Percentiles rank a stretch among this genome's conserved stretches.
Evolutionary conservation across 2,797 vertebrate species (phyloP).

Genomic region (Poeciliopsis infans): DNA sequence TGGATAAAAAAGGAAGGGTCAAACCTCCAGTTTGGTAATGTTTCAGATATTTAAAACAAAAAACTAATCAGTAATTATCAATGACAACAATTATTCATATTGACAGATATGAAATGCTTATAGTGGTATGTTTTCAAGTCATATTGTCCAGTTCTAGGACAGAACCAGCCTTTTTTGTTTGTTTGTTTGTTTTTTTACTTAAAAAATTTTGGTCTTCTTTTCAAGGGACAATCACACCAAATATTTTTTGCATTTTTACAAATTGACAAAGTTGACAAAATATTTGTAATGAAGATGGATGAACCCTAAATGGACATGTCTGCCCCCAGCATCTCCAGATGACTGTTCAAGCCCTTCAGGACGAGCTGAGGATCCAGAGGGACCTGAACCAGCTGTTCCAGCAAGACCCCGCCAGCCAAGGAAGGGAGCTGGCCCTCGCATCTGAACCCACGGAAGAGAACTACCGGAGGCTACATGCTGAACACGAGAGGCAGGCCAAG

Average conservation of each 20-base stretch:
- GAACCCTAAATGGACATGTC: background rate
- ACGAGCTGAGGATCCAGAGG: conserved; percentile 94
- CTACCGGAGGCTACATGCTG: conserved; percentile 87
- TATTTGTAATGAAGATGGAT: background rate
- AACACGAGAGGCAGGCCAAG: conserved; percentile 96
- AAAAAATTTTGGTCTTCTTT: background rate
- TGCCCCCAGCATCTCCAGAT: conserved; percentile 93
- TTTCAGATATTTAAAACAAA: no score
- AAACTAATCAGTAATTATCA: no score
- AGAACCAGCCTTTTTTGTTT: background rate
- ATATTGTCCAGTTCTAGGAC: background rate
- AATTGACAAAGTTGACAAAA: background rate
- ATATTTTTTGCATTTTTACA: background rate
- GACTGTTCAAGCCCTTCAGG: conserved; percentile 97
- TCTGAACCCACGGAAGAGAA: conserved; percentile 95
- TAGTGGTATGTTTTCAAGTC: no score
- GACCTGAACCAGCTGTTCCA: conserved; percentile 97
- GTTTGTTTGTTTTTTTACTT: background rate
- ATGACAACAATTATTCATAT: no score
- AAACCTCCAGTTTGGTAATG: no score
- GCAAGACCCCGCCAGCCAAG: conserved; percentile 86
- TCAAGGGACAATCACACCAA: background rate
- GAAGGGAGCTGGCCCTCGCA: conserved; percentile 84
- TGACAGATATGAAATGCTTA: no score
- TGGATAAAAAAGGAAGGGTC: no score